Percentiles rank a stretch among this genome's conserved stretches.
These are phyloP conservation scores for Pteromalus puparum DNA, from an alignment of 1,140 invertebrate genomes.

Conservation along the genomic window DNA sequence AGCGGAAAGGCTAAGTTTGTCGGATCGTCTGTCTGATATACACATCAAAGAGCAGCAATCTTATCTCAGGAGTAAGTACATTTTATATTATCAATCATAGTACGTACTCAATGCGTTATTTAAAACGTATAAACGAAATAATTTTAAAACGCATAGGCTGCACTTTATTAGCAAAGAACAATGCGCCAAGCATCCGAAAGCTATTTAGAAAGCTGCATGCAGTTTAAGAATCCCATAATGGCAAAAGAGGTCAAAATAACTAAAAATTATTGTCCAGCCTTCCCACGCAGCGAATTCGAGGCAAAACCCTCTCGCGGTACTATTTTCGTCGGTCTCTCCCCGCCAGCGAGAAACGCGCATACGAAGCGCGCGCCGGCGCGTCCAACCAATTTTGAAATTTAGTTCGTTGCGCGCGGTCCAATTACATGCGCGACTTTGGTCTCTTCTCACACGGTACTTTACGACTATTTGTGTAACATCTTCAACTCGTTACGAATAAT, in stretches of 20 bases:
- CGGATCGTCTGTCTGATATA: conserved; percentile 47
- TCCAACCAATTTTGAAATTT: conserved; percentile 53
- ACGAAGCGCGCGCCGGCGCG: conserved; percentile 3
- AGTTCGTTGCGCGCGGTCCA: conserved; percentile 46
- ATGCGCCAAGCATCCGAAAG: background rate
- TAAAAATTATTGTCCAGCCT: conserved; percentile 50
- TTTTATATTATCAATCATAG: background rate
- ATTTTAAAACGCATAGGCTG: background rate
- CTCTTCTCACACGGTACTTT: background rate
- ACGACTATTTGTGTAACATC: background rate
- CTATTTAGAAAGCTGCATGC: background rate
- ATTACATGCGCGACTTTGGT: conserved; percentile 43
- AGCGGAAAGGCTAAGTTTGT: conserved; percentile 38
- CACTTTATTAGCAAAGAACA: background rate
- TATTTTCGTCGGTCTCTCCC: conserved; percentile 62
- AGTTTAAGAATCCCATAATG: conserved; percentile 9
- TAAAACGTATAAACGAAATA: background rate
- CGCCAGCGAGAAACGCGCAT: conserved; percentile 1
- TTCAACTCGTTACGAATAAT: conserved; percentile 13
- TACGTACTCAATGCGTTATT: background rate
- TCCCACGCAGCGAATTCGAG: conserved; percentile 51
- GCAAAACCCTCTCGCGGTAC: conserved; percentile 52
- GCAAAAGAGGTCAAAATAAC: conserved; percentile 48
- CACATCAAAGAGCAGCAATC: conserved; percentile 44
- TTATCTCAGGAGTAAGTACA: conserved; percentile 47